These are phyloP conservation scores for Oopsacas minuta DNA, from an alignment of 37 sponge, comb jelly and placozoan genomes.

Conservation along the genomic window DNA sequence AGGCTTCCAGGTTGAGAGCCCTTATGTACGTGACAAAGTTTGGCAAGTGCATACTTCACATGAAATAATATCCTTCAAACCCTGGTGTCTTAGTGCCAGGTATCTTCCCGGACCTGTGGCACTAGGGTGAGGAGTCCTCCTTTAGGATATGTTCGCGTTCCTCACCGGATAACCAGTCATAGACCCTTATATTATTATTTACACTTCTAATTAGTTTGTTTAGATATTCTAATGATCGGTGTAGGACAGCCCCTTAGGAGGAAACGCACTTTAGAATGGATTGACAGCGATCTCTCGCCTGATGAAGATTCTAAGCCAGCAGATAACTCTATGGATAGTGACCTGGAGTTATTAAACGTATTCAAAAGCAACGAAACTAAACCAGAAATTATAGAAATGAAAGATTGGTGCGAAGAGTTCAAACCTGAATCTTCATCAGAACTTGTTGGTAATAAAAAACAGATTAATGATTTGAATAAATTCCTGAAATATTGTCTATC, in stretches of 20 bases:
- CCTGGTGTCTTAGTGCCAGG: too few relatives aligned
- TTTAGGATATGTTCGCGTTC: too few relatives aligned
- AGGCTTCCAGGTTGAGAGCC: too few relatives aligned
- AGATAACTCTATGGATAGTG: neutral
- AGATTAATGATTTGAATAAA: neutral
- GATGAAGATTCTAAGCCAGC: neutral
- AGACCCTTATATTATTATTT: too few relatives aligned
- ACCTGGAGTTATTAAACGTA: neutral
- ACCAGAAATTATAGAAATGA: neutral
- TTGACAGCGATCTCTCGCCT: neutral
- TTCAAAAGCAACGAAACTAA: neutral
- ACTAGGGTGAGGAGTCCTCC: too few relatives aligned
- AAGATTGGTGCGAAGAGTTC: neutral
- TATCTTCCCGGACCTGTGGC: too few relatives aligned
- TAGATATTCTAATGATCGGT: neutral
- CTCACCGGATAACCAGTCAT: too few relatives aligned
- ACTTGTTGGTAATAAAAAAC: neutral
- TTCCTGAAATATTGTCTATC: neutral
- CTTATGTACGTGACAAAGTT: too few relatives aligned
- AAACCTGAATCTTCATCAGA: neutral
- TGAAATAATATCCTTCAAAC: too few relatives aligned
- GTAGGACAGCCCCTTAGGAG: neutral
- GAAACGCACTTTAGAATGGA: neutral
- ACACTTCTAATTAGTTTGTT: too few relatives aligned
- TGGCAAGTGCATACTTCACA: too few relatives aligned